Conservation (phyloP, 2,797 vertebrate species). For the Cirrhinus molitorella region DNA sequence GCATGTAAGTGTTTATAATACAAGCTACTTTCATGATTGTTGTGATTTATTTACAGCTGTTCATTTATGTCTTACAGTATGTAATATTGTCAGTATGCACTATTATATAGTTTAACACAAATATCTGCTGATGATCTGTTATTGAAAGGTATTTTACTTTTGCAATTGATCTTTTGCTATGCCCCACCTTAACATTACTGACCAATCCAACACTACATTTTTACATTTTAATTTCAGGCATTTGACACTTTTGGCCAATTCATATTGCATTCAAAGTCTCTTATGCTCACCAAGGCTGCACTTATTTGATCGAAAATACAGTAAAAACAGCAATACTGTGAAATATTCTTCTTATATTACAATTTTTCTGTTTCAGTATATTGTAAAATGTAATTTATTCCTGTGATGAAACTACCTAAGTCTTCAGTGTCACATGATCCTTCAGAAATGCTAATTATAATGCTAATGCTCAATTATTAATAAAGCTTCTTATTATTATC, state of each 20-base stretch:
- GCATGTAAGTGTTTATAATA: conserved; percentile 38
- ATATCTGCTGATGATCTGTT: neutral
- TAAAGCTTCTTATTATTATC: too few species aligned
- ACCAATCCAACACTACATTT: neutral
- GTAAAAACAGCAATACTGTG: neutral
- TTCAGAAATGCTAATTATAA: neutral
- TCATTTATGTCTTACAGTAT: neutral
- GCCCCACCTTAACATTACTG: neutral
- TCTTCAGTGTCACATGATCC: neutral
- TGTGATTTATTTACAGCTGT: neutral
- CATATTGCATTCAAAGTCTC: neutral
- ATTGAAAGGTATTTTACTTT: neutral
- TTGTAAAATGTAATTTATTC: neutral
- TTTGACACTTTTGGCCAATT: neutral
- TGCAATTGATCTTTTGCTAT: neutral
- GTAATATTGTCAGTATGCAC: neutral
- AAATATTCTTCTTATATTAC: neutral
- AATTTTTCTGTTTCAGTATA: neutral
- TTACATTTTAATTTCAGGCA: neutral
- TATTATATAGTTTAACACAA: neutral
- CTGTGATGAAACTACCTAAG: neutral
- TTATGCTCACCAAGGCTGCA: neutral
- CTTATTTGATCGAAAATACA: neutral
- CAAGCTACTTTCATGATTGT: neutral
- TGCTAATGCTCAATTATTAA: neutral